Conservation (phyloP, 2,888 invertebrate species). For the Onchidella celtica region DNA sequence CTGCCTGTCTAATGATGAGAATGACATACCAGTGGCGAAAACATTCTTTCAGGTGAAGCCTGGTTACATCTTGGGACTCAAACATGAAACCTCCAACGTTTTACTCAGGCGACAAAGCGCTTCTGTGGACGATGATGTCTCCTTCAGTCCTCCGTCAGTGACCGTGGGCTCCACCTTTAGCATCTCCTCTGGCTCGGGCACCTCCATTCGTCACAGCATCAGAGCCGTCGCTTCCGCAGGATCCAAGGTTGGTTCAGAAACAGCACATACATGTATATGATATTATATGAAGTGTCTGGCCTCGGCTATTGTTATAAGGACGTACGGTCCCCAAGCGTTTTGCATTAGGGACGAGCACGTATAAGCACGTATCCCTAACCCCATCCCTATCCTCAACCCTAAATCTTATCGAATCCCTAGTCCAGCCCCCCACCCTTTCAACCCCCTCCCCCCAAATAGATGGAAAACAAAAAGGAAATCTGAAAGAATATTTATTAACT, state of each 20-base stretch:
- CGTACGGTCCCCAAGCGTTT: neutral
- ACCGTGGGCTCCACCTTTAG: neutral
- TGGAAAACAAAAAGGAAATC: neutral
- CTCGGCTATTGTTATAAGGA: too few relatives aligned
- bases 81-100: slow-evolving; percentile 40
- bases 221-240: slow-evolving; percentile 48
- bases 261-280: too few relatives aligned
- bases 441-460: neutral
- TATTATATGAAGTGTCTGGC: too few relatives aligned
- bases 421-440: too few relatives aligned
- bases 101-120: slow-evolving; percentile 20
- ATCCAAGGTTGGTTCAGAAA: slow-evolving; percentile 30
- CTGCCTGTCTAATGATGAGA: too few relatives aligned
- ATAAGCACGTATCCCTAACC: too few relatives aligned
- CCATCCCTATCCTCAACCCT: too few relatives aligned
- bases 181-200: slow-evolving; percentile 24
- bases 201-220: slow-evolving; percentile 39
- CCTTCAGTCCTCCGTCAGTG: too few relatives aligned
- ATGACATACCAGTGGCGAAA: too few relatives aligned
- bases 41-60: slow-evolving; percentile 53
- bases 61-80: slow-evolving; percentile 65
- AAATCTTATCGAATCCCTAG: too few relatives aligned
- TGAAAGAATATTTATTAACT: too few relatives aligned
- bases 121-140: neutral
- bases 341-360: too few relatives aligned